Percentiles rank a stretch among this genome's conserved stretches.
Conservation (phyloP, 2,113 vertebrate genomes). For the Oxyura jamaicensis region DNA sequence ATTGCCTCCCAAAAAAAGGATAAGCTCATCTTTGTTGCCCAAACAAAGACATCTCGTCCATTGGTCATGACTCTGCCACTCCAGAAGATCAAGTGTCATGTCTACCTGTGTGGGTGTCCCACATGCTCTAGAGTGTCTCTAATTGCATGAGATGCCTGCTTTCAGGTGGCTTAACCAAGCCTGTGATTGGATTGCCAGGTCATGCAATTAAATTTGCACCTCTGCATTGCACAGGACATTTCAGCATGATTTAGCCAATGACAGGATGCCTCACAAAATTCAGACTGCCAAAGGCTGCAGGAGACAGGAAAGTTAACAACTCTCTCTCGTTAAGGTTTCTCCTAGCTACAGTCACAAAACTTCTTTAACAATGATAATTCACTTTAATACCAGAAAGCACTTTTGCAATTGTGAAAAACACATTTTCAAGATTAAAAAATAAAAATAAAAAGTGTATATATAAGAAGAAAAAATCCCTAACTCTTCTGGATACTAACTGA, state of each 20-base stretch:
- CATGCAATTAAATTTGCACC: not conserved
- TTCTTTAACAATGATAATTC: not conserved
- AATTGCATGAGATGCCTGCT: not conserved
- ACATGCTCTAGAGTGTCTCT: not conserved
- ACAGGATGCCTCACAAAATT: not conserved
- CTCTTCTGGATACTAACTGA: not conserved
- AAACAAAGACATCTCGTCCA: not conserved
- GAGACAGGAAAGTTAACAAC: not conserved
- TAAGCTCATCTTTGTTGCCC: not conserved
- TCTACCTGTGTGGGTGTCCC: accelerated
- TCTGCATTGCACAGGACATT: not conserved
- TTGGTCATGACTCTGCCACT: not conserved
- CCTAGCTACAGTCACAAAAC: not conserved
- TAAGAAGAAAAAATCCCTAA: not conserved
- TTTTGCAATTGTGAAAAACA: not conserved
- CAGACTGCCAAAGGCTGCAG: not conserved
- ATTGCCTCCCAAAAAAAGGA: not conserved
- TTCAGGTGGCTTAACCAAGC: not conserved
- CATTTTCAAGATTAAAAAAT: not conserved
- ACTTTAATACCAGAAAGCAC: not conserved
- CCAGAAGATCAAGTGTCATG: not conserved
- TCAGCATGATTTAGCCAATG: not conserved
- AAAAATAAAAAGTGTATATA: no score
- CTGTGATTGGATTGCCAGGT: not conserved
- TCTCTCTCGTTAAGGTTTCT: not conserved